phyloP scores from a whole-genome alignment of 2,797 vertebrate species.

The Bryconaethiops microstoma region DNA sequence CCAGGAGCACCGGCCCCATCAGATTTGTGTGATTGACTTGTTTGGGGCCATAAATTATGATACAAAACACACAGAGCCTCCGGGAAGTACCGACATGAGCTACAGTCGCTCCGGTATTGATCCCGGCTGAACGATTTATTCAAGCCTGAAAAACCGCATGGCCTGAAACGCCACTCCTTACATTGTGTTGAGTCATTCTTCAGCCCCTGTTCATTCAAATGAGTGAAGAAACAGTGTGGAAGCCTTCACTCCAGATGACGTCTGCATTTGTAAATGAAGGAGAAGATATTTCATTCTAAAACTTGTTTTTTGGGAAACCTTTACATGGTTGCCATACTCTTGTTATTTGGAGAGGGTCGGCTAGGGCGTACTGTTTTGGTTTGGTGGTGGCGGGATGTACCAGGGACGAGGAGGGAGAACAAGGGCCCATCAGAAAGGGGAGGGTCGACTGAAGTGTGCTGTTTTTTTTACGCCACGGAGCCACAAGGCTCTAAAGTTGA shows the following conservation, averaged over 20 bases:
- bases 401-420: too few species aligned
- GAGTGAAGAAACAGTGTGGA: too few species aligned
- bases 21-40: constrained; percentile 40
- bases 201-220: too few species aligned
- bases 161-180: not conserved
- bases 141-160: not conserved
- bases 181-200: not conserved
- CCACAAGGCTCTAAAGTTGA: too few species aligned
- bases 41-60: constrained; percentile 55
- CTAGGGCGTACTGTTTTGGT: too few species aligned
- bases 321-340: too few species aligned
- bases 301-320: not conserved
- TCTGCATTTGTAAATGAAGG: not conserved
- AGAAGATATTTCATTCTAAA: not conserved
- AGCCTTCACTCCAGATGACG: not conserved
- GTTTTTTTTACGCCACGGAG: too few species aligned
- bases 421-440: too few species aligned
- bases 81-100: too few species aligned
- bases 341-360: too few species aligned
- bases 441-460: too few species aligned
- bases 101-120: not conserved
- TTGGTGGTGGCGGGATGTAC: too few species aligned
- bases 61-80: not conserved
- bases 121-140: not conserved
- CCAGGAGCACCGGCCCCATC: constrained; percentile 43